Base-by-base conservation (phyloP, 2,888 invertebrate genomes). In the Lepidocyrtoides sp. region DNA sequence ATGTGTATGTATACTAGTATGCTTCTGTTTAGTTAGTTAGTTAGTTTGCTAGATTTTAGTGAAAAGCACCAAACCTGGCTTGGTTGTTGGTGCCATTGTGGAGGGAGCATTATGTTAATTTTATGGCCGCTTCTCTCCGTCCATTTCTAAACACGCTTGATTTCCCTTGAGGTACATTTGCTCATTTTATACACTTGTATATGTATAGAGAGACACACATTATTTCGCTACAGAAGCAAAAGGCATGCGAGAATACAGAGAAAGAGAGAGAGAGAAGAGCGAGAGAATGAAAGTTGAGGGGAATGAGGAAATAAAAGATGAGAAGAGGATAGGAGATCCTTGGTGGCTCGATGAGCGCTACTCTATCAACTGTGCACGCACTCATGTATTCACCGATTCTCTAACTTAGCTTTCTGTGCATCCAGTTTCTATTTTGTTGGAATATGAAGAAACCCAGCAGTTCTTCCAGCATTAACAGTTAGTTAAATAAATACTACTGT, bases 101-200 rank as follows among this genome's bases (percentile, higher is more conserved):
- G 77, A 89, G 81, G 91, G 85, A 85, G 91, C 92, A 92, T 92
- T 89, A 92, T 92, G 92, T 92, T 91, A 92, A 92, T 92, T 92
- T 92, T 91, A 92, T 91, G 89, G 89, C 91, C 77, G 91, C 91
- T 92, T 72, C 91, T 92, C 88, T 81, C 41, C 90, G 92, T 92
- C 92, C 92, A 92, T 92, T 92, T 92, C 92, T 92, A 92, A 92
- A 92, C 89, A 91, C 91, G 91, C 60, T 86, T 92, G 92, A 92
- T 92, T 92, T 92, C 92, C 92, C 92, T 57, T 86, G 92, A 91
- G 92, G 91, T 92, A 86, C 91, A 92, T 92, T 89, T 91, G 91
- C 91, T 92, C 91, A 84, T 92, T 91, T 92, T 91, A 92, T 92
- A 92, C 63, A 84, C 83, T 72, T 85, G 69, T 90, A 79, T 57